Evolutionary conservation across 2,113 vertebrate genomes (phyloP), one percentile per base, ranked within the genome.

Genomic region (Bos javanicus): DNA sequence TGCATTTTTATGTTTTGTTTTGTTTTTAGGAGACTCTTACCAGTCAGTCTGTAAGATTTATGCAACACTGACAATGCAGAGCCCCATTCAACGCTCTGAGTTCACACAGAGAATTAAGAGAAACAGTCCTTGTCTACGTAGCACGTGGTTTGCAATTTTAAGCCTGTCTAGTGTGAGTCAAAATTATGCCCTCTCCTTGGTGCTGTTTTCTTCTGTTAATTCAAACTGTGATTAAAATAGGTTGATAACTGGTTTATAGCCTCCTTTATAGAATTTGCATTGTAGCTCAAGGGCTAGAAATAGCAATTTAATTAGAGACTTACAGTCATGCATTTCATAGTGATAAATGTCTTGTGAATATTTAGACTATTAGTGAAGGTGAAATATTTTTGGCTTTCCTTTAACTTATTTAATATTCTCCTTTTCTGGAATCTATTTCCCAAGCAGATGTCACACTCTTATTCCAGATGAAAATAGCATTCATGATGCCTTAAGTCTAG

Each of bases 291-390:
- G 87, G 93, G 95, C 92, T 97, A 46, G 91, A 97, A 98, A 97
- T 92, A 95, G 95, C 95, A 92, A 95, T 97, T 97, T 97, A 98
- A 98, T 98, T 98, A 98, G 93, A 91, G 56, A 95, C 81, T 96
- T 92, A 98, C 25, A 95, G 91, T 87, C 87, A 86, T 93, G 91
- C 86, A 94, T 97, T 97, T 97, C 95, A 91, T 90, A 59, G 56
- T 98, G 97, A 97, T 96, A 97, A 98, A 98, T 97, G 87, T 80
- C 95, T 95, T 93, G 54, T 97, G 96, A 97, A 82, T 97, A 94
- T 97, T 97, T 96, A 96, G 91, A 94, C 91, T 96, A 67, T 92
- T 95, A 93, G 96, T 25, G 7, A 97, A 98, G 80, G 95, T 96
- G 95, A 97, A 98, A 71, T 97, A 90, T 90, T 96, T 96, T 87